Evolutionary conservation across 2,113 vertebrate genomes (phyloP).

Genomic region (Psophia crepitans): DNA sequence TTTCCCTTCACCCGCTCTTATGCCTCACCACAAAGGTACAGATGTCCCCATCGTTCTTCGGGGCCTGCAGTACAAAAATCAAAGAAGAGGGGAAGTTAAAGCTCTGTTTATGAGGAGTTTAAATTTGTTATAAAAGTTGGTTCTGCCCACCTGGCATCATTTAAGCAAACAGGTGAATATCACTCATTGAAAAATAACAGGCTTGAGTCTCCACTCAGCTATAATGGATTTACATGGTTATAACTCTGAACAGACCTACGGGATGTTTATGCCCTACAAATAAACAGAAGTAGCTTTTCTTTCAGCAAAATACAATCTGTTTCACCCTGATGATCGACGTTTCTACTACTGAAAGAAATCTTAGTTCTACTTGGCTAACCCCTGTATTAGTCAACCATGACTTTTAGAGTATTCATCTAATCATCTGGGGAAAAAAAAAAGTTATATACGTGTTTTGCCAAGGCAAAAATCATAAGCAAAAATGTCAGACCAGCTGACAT

Average conservation of each 20-base stretch:
- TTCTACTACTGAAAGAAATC: slow-evolving; percentile 14
- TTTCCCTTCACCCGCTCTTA: background rate
- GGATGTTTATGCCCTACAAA: slow-evolving; percentile 37
- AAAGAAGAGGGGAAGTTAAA: background rate
- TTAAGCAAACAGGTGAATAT: slow-evolving; percentile 35
- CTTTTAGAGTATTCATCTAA: background rate
- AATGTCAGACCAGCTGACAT: slow-evolving; percentile 25
- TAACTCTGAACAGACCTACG: background rate
- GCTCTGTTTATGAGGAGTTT: slow-evolving; percentile 40
- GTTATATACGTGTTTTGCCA: background rate
- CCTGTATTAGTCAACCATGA: slow-evolving; percentile 7
- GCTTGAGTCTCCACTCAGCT: background rate
- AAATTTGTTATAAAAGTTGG: slow-evolving; percentile 10
- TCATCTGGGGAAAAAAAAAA: slow-evolving; percentile 7
- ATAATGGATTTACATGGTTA: background rate
- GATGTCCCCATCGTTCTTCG: background rate
- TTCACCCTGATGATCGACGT: background rate
- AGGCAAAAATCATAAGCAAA: slow-evolving; percentile 29
- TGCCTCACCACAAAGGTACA: background rate
- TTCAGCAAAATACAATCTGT: slow-evolving; percentile 40
- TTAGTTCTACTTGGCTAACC: slow-evolving; percentile 19
- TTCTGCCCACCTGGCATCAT: slow-evolving; percentile 43
- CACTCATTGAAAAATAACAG: background rate
- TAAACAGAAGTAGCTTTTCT: slow-evolving; percentile 39
- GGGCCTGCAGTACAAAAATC: background rate